A percentile compares a stretch with the other conserved stretches of the same genome.
These are phyloP conservation scores for Brachymystax lenok DNA, from an alignment of 2,797 vertebrate genomes.

Conservation along the genomic window DNA sequence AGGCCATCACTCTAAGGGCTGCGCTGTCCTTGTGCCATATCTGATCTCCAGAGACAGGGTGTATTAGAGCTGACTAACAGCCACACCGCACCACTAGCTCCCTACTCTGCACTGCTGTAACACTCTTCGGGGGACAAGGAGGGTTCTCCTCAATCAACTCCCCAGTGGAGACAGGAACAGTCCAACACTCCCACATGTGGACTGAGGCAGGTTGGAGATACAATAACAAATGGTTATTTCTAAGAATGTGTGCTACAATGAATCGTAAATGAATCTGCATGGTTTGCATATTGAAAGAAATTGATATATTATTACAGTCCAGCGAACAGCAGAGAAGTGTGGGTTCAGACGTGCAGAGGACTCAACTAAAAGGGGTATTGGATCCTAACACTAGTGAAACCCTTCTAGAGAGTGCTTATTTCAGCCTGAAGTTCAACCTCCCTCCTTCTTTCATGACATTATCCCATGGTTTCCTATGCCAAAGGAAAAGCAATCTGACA, in stretches of 20 bases:
- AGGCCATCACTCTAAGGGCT: conserved; percentile 68
- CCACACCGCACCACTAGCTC: conserved; percentile 57
- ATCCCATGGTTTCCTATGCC: conserved; percentile 49
- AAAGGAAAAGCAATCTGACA: conserved; percentile 59
- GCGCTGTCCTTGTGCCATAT: conserved; percentile 71
- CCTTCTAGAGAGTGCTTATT: conserved; percentile 24
- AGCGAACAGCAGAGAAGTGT: too few species aligned
- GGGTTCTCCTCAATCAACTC: conserved; percentile 8
- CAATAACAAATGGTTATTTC: too few species aligned
- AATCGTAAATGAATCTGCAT: neutral
- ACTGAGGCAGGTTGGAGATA: too few species aligned
- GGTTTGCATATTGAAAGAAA: neutral
- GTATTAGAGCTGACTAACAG: conserved; percentile 74
- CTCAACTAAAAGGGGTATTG: neutral
- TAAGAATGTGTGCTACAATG: neutral
- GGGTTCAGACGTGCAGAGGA: too few species aligned
- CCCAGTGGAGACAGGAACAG: conserved; percentile 35
- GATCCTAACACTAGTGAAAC: neutral
- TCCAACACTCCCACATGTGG: neutral
- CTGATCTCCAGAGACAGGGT: conserved; percentile 73
- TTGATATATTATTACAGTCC: neutral
- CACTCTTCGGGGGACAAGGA: conserved; percentile 51
- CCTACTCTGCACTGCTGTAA: conserved; percentile 60
- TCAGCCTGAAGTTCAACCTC: conserved; percentile 45
- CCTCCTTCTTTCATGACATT: conserved; percentile 45